phyloP scores from a whole-genome alignment of 1,140 invertebrate genomes.

The Reticulitermes speratus region DNA sequence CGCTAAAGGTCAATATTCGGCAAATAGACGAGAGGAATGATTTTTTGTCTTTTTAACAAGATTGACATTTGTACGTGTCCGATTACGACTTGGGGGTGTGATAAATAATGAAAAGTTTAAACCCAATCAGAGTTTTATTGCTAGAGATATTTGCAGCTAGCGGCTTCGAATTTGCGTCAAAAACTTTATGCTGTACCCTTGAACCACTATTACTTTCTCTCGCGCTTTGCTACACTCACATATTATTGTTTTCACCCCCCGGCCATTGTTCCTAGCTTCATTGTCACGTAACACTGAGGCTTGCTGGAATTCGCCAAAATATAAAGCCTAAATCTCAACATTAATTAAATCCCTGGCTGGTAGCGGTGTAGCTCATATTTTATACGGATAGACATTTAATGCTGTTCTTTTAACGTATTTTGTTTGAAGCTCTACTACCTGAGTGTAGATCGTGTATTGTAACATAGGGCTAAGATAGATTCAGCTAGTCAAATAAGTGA shows the following conservation, averaged over 20 bases:
- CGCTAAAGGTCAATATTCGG: too few species aligned
- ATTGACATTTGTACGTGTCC: too few species aligned
- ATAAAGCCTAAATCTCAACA: slow-evolving; percentile 4
- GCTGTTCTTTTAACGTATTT: background rate
- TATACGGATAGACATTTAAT: background rate
- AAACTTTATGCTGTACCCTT: background rate
- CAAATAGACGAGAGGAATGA: too few species aligned
- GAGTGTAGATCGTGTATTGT: too few species aligned
- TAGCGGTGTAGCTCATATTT: background rate
- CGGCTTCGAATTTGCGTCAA: background rate
- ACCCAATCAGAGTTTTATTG: background rate
- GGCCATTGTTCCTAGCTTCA: slow-evolving; percentile 8
- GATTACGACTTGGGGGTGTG: too few species aligned
- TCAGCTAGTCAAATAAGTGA: too few species aligned
- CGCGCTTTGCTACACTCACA: background rate
- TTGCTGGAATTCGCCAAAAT: background rate
- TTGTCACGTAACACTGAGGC: background rate
- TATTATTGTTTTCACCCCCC: background rate
- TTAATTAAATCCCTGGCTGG: background rate
- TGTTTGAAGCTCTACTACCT: background rate
- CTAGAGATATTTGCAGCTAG: background rate
- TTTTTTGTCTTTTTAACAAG: too few species aligned
- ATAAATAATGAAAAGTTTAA: too few species aligned
- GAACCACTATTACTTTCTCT: background rate
- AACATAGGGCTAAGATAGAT: too few species aligned